Percentiles rank a stretch among this genome's conserved stretches.
phyloP scores from a whole-genome alignment of 2,113 vertebrate species.

The Mesocricetus auratus region DNA sequence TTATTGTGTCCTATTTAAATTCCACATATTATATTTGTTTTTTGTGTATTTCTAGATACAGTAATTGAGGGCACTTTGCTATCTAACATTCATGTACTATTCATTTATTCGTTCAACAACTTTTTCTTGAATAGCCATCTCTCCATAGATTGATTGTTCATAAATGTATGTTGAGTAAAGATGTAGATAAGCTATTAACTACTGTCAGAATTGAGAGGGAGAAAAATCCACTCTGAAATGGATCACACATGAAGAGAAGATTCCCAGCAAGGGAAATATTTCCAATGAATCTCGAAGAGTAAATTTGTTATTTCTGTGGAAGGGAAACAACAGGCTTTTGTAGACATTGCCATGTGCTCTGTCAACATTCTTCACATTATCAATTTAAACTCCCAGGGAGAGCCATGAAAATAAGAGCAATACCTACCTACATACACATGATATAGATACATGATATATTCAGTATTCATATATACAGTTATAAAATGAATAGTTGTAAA shows the following conservation, averaged over 20 bases:
- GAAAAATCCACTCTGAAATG: background rate
- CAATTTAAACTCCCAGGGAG: background rate
- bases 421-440: background rate
- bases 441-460: background rate
- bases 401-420: background rate
- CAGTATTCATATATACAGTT: background rate
- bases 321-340: background rate
- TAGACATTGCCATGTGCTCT: background rate
- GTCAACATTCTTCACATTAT: background rate
- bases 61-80: background rate
- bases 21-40: background rate
- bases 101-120: background rate
- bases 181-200: background rate
- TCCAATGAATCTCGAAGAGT: background rate
- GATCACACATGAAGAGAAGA: background rate
- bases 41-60: background rate
- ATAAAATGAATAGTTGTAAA: background rate
- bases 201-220: background rate
- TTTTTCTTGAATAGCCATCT: background rate
- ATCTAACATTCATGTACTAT: background rate
- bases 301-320: background rate
- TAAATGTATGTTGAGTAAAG: slow-evolving; percentile 8
- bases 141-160: background rate
- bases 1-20: background rate
- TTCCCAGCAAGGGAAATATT: background rate